Evolutionary conservation across 2,888 invertebrate species (phyloP), one percentile per base, ranked within the genome.

Genomic region (Pimpla rufipes): DNA sequence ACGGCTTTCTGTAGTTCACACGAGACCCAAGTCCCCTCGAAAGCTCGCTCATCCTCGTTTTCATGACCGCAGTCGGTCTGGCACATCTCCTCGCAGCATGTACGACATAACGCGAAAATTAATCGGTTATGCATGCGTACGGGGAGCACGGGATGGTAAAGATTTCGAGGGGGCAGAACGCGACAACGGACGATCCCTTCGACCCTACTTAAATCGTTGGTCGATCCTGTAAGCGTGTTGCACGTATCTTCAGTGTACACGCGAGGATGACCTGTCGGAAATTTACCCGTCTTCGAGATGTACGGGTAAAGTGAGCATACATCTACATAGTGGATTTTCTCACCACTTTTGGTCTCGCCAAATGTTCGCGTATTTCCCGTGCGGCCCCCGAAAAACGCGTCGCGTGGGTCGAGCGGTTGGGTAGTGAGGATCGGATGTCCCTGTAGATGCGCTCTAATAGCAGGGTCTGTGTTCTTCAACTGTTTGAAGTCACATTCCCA

Each of bases 11-110:
- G 92, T 62, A 82, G 21, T 21, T 91, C 91, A 21, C 88, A 88
- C 8, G 89, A 88, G 45, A 90, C 87, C 90, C 90, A 92, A 0
- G 91, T 91, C 0, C 91, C 91, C 40, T 66, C 66, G 64, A 88
- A 86, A 70, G 85, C 52, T 21, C 68, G 37, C 2, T 68, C 68
- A 13, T 5, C 1, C 18, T 37, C 37, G 1, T 18, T 16, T 4
- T 52, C 68, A 35, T 68, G 68, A 35, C 7, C 0, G 4, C 52
- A 68, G 21, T 40, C 23, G 6, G 4, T 8, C 3, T 23, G 3
- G n/a, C 13, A 13, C 64, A 42, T 42, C 1, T 64, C 45, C 45
- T 64, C 42, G 13, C 64, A 64, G 21, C 64, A 64, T 45, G 8
- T 64, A 40, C 64, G 64, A 45, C 45, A 64, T 64, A 64, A 42